Percentiles rank a stretch among this genome's conserved stretches.
phyloP scores from a whole-genome alignment of 2,888 invertebrate genomes.

The Caenorhabditis uteleia region DNA sequence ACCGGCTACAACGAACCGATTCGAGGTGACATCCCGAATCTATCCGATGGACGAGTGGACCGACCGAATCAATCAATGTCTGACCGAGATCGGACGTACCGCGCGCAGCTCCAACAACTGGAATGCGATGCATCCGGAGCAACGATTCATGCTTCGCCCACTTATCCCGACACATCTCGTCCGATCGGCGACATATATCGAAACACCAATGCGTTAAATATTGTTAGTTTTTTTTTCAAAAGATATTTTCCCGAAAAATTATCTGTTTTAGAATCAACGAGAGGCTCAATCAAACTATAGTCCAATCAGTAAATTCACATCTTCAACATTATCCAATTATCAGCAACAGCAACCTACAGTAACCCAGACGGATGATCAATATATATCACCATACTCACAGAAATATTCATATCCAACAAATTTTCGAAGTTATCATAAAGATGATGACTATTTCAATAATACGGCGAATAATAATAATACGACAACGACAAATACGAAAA shows the following conservation, averaged over 20 bases:
- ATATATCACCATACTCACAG: slow-evolving; percentile 34
- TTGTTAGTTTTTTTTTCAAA: slow-evolving; percentile 4
- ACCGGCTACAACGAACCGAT: slow-evolving; percentile 67
- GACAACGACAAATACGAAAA: slow-evolving; percentile 19
- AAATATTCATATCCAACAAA: slow-evolving; percentile 38
- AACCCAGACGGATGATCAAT: slow-evolving; percentile 9
- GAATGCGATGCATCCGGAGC: slow-evolving; percentile 60
- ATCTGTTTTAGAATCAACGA: slow-evolving; percentile 18
- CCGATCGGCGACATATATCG: slow-evolving; percentile 62
- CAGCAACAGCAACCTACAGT: slow-evolving; percentile 17
- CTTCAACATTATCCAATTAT: slow-evolving; percentile 25
- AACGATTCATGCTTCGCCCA: slow-evolving; percentile 64
- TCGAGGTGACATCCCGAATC: slow-evolving; percentile 50
- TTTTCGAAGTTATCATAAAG: slow-evolving; percentile 40
- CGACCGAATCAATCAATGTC: slow-evolving; percentile 63
- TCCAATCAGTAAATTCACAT: slow-evolving; percentile 20
- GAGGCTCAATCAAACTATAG: slow-evolving; percentile 29
- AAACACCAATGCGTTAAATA: slow-evolving; percentile 59
- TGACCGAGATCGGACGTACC: slow-evolving; percentile 67
- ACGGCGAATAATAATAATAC: slow-evolving; percentile 9
- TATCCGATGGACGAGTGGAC: slow-evolving; percentile 60
- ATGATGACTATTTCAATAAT: slow-evolving; percentile 36
- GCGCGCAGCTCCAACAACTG: slow-evolving; percentile 59
- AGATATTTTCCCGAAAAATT: background rate
- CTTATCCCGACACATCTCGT: slow-evolving; percentile 62